phyloP scores from a whole-genome alignment of 2,797 vertebrate species.

The Momotus momota region DNA sequence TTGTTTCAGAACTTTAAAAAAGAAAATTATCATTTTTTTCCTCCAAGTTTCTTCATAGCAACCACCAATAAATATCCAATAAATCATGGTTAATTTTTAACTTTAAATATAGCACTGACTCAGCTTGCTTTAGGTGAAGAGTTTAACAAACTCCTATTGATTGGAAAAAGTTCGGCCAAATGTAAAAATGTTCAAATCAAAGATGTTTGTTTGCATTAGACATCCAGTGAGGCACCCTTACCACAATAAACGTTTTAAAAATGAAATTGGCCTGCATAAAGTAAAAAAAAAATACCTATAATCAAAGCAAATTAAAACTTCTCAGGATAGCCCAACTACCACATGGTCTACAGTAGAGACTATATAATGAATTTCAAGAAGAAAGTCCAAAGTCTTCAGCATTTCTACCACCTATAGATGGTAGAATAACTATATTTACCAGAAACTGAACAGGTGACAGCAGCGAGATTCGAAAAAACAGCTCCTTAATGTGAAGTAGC shows the following conservation, averaged over 20 bases:
- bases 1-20: background rate
- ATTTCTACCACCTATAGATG: background rate
- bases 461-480: background rate
- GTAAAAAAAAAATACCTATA: background rate
- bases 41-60: background rate
- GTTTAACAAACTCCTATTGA: background rate
- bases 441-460: background rate
- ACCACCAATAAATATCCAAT: background rate
- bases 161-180: background rate
- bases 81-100: background rate
- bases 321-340: background rate
- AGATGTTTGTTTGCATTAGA: background rate
- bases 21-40: background rate
- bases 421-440: constrained; percentile 1
- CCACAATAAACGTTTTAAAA: background rate
- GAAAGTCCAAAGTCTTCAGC: background rate
- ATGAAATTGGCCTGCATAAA: background rate
- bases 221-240: background rate
- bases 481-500: background rate
- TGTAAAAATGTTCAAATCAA: background rate
- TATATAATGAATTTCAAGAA: background rate
- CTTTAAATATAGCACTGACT: background rate
- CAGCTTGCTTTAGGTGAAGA: background rate
- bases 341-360: background rate
- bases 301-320: background rate